phyloP scores from a whole-genome alignment of 2,797 vertebrate species.

The Apodemus agrarius region DNA sequence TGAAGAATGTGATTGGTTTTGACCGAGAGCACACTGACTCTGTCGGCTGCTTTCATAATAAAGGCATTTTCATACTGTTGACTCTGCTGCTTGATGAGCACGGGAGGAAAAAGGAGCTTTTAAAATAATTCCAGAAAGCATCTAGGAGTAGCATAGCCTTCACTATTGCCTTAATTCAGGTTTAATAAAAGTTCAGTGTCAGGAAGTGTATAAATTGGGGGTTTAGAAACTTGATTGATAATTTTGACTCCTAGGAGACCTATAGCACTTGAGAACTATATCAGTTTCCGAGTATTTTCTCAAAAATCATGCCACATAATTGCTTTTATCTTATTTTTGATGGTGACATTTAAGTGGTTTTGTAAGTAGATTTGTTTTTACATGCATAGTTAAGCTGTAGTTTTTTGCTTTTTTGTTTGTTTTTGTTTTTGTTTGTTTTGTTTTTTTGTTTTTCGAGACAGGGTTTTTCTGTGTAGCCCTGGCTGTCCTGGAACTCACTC shows the following conservation, averaged over 20 bases:
- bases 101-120: conserved; percentile 7
- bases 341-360: conserved; percentile 40
- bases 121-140: conserved; percentile 18
- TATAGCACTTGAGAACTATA: background rate
- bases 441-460: no score
- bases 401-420: background rate
- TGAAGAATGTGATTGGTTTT: background rate
- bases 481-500: no score
- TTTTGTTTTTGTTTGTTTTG: no score
- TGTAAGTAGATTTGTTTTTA: conserved; percentile 36
- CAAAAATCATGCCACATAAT: conserved; percentile 25
- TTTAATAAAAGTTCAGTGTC: conserved; percentile 18
- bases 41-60: background rate
- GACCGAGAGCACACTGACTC: background rate
- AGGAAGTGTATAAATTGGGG: conserved; percentile 23
- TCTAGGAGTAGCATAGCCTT: background rate
- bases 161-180: conserved; percentile 8
- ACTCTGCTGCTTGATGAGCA: background rate
- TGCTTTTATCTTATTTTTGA: conserved; percentile 47
- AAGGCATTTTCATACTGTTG: background rate
- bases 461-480: no score
- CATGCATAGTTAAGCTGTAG: background rate
- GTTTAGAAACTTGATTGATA: conserved; percentile 3
- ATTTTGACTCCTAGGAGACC: conserved; percentile 30
- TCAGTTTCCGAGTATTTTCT: conserved; percentile 59